phyloP scores from a whole-genome alignment of 2,113 vertebrate species.

The Cynopterus brachyotis region DNA sequence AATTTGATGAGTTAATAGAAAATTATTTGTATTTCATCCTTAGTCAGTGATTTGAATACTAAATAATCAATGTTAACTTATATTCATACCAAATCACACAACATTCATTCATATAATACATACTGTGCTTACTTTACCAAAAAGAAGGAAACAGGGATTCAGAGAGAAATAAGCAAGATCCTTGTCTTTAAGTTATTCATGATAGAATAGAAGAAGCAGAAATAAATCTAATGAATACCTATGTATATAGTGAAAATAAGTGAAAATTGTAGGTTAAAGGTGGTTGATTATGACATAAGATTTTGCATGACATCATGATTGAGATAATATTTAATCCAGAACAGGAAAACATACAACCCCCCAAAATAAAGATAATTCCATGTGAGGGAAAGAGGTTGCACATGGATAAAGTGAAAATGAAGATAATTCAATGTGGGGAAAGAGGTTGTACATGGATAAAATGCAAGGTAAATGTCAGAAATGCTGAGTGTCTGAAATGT shows the following conservation, averaged over 20 bases:
- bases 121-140: neutral
- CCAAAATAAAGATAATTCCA: neutral
- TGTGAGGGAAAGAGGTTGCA: neutral
- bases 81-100: neutral
- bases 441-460: too few species aligned
- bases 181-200: neutral
- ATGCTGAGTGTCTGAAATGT: too few species aligned
- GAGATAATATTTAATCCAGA: neutral
- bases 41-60: neutral
- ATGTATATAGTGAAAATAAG: neutral
- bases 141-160: neutral
- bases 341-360: too few species aligned
- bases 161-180: neutral
- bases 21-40: neutral
- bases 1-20: neutral
- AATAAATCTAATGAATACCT: neutral
- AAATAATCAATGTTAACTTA: neutral
- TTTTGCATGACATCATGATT: neutral
- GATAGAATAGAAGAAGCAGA: neutral
- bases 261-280: too few species aligned
- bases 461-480: too few species aligned
- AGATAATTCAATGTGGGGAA: too few species aligned
- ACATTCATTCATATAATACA: neutral
- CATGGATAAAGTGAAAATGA: too few species aligned
- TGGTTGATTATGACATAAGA: neutral